phyloP scores from a whole-genome alignment of 2,888 invertebrate genomes.

The Ormyrus pomaceus region DNA sequence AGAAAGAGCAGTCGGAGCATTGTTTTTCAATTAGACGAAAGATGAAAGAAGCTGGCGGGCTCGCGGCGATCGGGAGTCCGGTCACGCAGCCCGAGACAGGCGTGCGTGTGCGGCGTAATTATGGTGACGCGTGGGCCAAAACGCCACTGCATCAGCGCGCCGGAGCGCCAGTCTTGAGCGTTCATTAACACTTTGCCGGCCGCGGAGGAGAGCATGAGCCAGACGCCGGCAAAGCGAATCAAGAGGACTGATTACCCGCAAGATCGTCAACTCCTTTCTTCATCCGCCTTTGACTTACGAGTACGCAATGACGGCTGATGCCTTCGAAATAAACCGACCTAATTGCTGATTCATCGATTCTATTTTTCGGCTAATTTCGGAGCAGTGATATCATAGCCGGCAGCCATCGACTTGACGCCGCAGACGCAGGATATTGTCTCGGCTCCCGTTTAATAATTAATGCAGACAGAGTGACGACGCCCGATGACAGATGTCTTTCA shows the following conservation, averaged over 20 bases:
- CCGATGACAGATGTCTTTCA: slow-evolving; percentile 46
- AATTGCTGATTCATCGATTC: slow-evolving; percentile 52
- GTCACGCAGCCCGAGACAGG: slow-evolving; percentile 68
- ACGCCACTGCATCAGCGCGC: slow-evolving; percentile 60
- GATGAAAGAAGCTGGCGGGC: slow-evolving; percentile 39
- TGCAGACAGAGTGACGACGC: slow-evolving; percentile 62
- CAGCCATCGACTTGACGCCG: slow-evolving; percentile 28
- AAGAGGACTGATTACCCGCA: slow-evolving; percentile 51
- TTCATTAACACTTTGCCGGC: slow-evolving; percentile 65
- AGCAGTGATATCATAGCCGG: slow-evolving; percentile 35
- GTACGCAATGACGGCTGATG: slow-evolving; percentile 44
- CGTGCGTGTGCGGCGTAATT: slow-evolving; percentile 71
- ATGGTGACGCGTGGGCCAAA: slow-evolving; percentile 71
- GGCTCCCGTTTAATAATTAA: slow-evolving; percentile 73
- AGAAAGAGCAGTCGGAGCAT: neutral
- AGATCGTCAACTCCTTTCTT: slow-evolving; percentile 37
- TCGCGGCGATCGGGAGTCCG: slow-evolving; percentile 61
- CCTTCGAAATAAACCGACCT: slow-evolving; percentile 40
- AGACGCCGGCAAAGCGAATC: slow-evolving; percentile 53
- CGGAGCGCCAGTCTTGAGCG: slow-evolving; percentile 50
- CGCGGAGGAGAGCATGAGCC: slow-evolving; percentile 24
- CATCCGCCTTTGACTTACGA: slow-evolving; percentile 32
- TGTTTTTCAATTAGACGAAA: slow-evolving; percentile 45
- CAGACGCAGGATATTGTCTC: slow-evolving; percentile 72
- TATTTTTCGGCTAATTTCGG: slow-evolving; percentile 36